phyloP scores from a whole-genome alignment of 1,140 invertebrate genomes.

The Lepidurus packardi region DNA sequence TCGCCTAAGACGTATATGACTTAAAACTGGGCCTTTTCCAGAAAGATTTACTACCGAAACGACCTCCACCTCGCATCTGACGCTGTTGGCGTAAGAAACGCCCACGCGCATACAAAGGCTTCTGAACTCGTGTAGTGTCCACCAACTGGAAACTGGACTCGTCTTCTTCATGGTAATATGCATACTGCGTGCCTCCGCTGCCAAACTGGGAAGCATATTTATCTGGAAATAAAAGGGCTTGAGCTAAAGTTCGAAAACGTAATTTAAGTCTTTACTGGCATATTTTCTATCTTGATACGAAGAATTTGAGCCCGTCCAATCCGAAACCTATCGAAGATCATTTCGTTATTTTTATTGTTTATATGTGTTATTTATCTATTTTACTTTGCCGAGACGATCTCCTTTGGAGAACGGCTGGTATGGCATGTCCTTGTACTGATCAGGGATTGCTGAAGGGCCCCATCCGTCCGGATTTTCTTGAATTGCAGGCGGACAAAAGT shows the following conservation, averaged over 20 bases:
- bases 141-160: slow-evolving; percentile 97
- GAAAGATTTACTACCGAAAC: not conserved
- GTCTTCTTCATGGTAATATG: slow-evolving; percentile 97
- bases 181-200: slow-evolving; percentile 80
- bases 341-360: not conserved
- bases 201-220: slow-evolving; percentile 96
- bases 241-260: not conserved
- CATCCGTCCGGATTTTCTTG: slow-evolving; percentile 87
- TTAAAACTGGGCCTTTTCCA: slow-evolving; percentile 16
- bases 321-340: slow-evolving; percentile 66
- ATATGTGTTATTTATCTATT: not conserved
- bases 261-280: slow-evolving; percentile 63
- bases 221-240: slow-evolving; percentile 54
- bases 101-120: slow-evolving; percentile 82
- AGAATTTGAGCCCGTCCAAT: slow-evolving; percentile 78
- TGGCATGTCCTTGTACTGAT: slow-evolving; percentile 95
- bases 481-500: slow-evolving; percentile 64
- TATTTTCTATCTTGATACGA: slow-evolving; percentile 90
- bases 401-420: slow-evolving; percentile 98
- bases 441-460: slow-evolving; percentile 90
- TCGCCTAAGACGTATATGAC: slow-evolving; percentile 16
- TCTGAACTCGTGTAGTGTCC: slow-evolving; percentile 84
- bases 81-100: slow-evolving; percentile 75
- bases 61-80: slow-evolving; percentile 64
- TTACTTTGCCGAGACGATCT: slow-evolving; percentile 86